Base-by-base conservation (phyloP, 2,888 invertebrate species). In the Cheilosia impressa region DNA sequence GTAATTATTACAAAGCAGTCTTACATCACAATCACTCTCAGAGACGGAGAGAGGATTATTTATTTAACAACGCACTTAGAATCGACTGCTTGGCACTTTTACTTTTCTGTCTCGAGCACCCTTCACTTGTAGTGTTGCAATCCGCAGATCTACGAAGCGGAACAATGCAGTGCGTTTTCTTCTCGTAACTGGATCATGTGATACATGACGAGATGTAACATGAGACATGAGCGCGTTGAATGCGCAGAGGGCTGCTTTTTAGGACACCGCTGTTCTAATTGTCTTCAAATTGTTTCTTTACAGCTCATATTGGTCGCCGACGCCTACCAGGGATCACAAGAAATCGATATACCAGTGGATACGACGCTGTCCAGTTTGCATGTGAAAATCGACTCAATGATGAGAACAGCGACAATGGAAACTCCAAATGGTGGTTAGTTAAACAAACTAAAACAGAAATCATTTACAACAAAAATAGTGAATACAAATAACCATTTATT, bases 401-500 rank as follows among this genome's bases (percentile, higher is more conserved):
- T 92, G 90, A 88, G 91, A 85, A 88, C 88, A 88, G 92, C 91
- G 87, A 89, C 90, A 87, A 84, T 90, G 91, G 89, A 90, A 87
- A 90, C 93, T 90, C 92, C 93, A 91, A 89, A 91, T 91, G 92
- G 92, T 90, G 92, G 92, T 92, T 90, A 93, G 93, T 91, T 89
- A 53, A 55, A 65, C 45, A 71, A 43, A 27, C 57, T 41, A 45
- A 2, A 80, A 41, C 53, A 34, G 27, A 47, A 6, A 80, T 24
- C 10, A 41, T 27, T 34, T 41, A 45, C 43, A 45, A 62, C 10
- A 71, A 58, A 47, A 45, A 50, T 66, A 65, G 2, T 45, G 22
- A 71, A 57, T 43, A 47, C 34, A 68, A 31, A 66, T 17, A 45
- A 60, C 31, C 27, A 43, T 38, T 38, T 38, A 38, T 41, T 34